phyloP scores from a whole-genome alignment of 1,140 invertebrate species.

The Battus philenor region DNA sequence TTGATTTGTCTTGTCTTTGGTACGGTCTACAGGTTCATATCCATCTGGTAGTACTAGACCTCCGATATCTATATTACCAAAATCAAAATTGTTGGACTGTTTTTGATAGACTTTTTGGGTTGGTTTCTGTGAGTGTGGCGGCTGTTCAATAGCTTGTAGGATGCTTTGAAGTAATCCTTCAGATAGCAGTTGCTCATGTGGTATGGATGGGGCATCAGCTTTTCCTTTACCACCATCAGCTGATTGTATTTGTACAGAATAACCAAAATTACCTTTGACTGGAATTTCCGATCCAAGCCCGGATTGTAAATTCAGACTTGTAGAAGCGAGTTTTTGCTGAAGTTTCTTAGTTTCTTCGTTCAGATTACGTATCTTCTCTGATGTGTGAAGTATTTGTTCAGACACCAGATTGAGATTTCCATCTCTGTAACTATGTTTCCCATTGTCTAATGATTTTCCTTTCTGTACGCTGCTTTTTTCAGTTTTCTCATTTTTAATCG shows the following conservation, averaged over 20 bases:
- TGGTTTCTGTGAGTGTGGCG: conserved; percentile 29
- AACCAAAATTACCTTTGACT: conserved; percentile 79
- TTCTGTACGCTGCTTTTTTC: conserved; percentile 42
- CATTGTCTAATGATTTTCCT: conserved; percentile 47
- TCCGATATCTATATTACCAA: neutral
- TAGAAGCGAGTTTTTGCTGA: conserved; percentile 59
- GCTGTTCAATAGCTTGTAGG: conserved; percentile 73
- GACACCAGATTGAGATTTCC: conserved; percentile 35
- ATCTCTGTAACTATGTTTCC: conserved; percentile 44
- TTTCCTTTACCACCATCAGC: conserved; percentile 73
- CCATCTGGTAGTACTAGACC: conserved; percentile 26
- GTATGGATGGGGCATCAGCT: conserved; percentile 52
- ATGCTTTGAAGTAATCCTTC: conserved; percentile 87
- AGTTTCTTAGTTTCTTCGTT: conserved; percentile 59
- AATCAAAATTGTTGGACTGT: conserved; percentile 19
- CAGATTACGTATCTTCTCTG: conserved; percentile 51
- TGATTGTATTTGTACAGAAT: conserved; percentile 84
- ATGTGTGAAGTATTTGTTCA: conserved; percentile 59
- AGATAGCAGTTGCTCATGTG: conserved; percentile 85
- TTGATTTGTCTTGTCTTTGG: conserved; percentile 28
- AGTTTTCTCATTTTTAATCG: conserved; percentile 40
- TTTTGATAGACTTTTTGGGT: conserved; percentile 22
- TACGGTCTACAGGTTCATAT: conserved; percentile 59
- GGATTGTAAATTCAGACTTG: conserved; percentile 35
- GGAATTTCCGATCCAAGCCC: conserved; percentile 73